These are phyloP conservation scores for Lophochroa leadbeateri DNA, from an alignment of 2,113 vertebrate genomes.

Conservation along the genomic window DNA sequence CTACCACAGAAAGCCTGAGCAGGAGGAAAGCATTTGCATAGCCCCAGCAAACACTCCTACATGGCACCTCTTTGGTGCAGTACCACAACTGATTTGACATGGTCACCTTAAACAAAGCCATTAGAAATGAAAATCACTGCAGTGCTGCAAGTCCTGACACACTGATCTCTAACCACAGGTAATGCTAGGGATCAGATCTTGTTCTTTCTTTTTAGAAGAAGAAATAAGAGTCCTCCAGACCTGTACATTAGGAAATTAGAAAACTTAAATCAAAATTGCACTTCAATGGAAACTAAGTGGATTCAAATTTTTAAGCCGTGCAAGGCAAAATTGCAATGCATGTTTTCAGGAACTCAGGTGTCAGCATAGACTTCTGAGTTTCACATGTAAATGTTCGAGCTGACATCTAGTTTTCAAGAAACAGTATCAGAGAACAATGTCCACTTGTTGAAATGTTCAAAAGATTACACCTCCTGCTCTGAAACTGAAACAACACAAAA, in stretches of 20 bases:
- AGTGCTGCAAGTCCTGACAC: background rate
- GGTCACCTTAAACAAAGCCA: background rate
- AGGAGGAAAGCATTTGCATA: background rate
- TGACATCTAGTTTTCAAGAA: background rate
- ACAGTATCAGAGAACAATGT: background rate
- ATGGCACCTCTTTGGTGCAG: background rate
- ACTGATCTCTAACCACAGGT: background rate
- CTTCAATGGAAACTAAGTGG: background rate
- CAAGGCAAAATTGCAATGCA: background rate
- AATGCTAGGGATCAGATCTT: background rate
- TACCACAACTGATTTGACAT: background rate
- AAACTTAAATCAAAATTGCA: background rate
- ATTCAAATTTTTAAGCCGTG: background rate
- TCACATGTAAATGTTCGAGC: background rate
- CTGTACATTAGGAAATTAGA: background rate
- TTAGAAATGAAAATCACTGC: background rate
- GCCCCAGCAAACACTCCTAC: background rate
- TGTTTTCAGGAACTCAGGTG: background rate
- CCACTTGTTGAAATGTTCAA: background rate
- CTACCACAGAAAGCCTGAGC: background rate
- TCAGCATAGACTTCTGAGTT: background rate
- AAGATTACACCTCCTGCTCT: background rate
- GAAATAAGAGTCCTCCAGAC: background rate
- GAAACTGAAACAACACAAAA: background rate
- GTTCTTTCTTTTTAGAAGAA: background rate